phyloP scores from a whole-genome alignment of 2,797 vertebrate genomes.

The Manis crassicaudata region DNA sequence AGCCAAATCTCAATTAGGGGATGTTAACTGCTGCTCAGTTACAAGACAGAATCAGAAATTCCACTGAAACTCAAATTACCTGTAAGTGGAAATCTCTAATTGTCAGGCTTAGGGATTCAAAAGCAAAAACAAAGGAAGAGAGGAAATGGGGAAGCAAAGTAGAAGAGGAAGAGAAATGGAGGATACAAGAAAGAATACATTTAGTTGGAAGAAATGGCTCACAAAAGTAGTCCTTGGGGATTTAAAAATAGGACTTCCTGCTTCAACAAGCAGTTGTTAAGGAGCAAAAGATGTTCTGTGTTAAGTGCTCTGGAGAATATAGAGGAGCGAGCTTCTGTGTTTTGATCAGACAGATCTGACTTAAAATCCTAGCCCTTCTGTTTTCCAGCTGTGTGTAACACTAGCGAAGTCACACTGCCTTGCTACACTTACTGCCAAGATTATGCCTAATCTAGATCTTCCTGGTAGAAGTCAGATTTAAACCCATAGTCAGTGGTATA shows the following conservation, averaged over 20 bases:
- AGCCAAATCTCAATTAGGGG: not conserved
- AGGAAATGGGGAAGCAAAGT: not conserved
- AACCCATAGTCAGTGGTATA: not conserved
- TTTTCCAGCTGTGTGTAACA: not conserved
- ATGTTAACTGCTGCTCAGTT: not conserved
- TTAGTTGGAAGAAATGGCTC: constrained; percentile 14
- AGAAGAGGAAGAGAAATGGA: not conserved
- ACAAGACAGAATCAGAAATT: not conserved
- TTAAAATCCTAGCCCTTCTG: not conserved
- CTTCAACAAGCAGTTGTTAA: constrained; percentile 3
- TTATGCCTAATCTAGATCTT: not conserved
- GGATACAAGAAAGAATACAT: not conserved
- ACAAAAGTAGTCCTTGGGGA: not conserved
- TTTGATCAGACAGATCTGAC: not conserved
- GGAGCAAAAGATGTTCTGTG: not conserved
- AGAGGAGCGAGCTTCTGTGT: not conserved
- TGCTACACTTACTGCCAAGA: not conserved
- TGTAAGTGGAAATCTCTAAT: not conserved
- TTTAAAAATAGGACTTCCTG: not conserved
- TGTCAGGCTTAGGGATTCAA: not conserved
- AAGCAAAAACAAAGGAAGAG: not conserved
- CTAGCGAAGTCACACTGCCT: not conserved
- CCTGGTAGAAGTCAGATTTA: not conserved
- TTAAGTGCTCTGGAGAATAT: not conserved
- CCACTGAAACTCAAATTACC: not conserved